A percentile compares a stretch with the other conserved stretches of the same genome.
These are phyloP conservation scores for Platynereis dumerilii DNA, from an alignment of 2,888 invertebrate genomes.

Conservation along the genomic window DNA sequence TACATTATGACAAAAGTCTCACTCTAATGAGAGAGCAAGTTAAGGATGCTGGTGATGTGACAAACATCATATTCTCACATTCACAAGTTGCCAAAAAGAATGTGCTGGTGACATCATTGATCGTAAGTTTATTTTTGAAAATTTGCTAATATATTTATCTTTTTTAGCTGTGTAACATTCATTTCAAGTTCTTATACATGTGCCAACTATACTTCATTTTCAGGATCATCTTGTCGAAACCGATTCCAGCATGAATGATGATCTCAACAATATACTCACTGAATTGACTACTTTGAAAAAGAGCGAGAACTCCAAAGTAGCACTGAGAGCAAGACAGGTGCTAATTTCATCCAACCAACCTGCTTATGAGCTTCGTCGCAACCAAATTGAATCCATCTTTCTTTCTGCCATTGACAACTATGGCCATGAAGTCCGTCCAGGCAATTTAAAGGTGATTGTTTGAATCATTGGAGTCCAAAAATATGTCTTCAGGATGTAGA, in stretches of 20 bases:
- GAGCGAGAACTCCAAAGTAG: conserved; percentile 92
- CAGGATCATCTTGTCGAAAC: conserved; percentile 67
- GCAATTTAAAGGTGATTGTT: conserved; percentile 73
- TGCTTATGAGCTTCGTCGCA: conserved; percentile 94
- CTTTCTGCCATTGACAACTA: conserved; percentile 98
- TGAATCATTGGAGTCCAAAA: too few relatives aligned
- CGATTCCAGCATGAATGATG: conserved; percentile 94
- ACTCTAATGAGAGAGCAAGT: conserved; percentile 83
- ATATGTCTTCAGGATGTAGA: too few relatives aligned
- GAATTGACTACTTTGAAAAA: conserved; percentile 91
- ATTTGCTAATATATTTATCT: not conserved
- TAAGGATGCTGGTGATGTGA: conserved; percentile 68
- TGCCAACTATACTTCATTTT: not conserved
- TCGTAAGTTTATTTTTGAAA: conserved; percentile 63
- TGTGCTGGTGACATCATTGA: conserved; percentile 83
- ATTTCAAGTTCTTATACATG: not conserved
- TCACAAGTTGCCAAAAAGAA: conserved; percentile 77
- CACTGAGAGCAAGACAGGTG: conserved; percentile 79
- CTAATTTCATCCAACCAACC: conserved; percentile 97
- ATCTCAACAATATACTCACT: conserved; percentile 85
- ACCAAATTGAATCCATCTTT: conserved; percentile 99
- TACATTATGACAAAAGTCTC: conserved; percentile 97
- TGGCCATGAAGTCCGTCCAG: conserved; percentile 96
- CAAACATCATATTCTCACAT: conserved; percentile 89
- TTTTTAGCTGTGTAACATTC: not conserved